Conservation (phyloP, 2,797 vertebrate species). For the Psittacula echo region DNA sequence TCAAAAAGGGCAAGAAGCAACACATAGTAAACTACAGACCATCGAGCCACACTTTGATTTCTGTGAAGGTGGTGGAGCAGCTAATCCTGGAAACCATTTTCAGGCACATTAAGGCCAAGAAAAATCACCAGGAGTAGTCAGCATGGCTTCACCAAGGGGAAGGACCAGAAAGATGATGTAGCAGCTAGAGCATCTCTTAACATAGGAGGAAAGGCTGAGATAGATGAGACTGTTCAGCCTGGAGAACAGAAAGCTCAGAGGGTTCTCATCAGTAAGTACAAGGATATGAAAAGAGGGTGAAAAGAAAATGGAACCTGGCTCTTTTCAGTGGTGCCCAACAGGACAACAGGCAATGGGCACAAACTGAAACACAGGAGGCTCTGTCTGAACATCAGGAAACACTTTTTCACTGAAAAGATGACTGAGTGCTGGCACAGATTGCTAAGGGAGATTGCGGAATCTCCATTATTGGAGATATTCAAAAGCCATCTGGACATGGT, state of each 20-base stretch:
- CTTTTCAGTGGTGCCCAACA: neutral
- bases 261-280: neutral
- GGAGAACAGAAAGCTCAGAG: neutral
- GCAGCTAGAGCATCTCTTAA: neutral
- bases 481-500: neutral
- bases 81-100: neutral
- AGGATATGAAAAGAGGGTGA: neutral
- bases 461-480: neutral
- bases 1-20: neutral
- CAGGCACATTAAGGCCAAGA: neutral
- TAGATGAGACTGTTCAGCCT: neutral
- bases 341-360: neutral
- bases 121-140: neutral
- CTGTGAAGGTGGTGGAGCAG: neutral
- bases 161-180: neutral
- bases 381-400: neutral
- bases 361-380: neutral
- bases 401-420: neutral
- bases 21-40: neutral
- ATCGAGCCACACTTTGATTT: neutral
- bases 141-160: neutral
- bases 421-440: accelerated
- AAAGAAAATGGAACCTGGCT: accelerated
- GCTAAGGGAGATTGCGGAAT: neutral
- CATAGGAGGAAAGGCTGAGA: neutral